A percentile compares a stretch with the other conserved stretches of the same genome.
Evolutionary conservation across 2,888 invertebrate species (phyloP).

Genomic region (Celastrina argiolus): DNA sequence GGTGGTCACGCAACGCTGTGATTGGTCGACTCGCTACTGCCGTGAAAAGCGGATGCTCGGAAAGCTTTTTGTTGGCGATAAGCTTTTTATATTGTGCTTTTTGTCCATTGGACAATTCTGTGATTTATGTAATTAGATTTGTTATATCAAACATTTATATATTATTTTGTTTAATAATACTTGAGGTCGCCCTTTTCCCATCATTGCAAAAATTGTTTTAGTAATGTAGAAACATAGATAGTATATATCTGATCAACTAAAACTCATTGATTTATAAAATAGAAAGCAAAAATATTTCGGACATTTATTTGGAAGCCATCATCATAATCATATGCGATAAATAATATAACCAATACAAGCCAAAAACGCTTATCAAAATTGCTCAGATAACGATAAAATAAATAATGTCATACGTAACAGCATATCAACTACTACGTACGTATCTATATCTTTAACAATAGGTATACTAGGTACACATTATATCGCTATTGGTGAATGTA

Average conservation of each 20-base stretch:
- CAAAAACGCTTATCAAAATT: neutral
- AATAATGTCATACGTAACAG: neutral
- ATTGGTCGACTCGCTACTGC: conserved; percentile 37
- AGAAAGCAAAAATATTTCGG: no score
- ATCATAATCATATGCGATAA: neutral
- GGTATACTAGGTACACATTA: neutral
- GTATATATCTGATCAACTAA: no score
- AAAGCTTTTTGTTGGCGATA: conserved; percentile 37
- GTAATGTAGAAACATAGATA: no score
- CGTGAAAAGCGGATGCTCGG: conserved; percentile 33
- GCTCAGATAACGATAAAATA: neutral
- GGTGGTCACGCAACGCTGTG: conserved; percentile 43
- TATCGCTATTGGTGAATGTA: neutral
- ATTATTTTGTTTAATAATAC: no score
- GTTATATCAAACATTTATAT: neutral
- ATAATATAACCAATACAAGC: neutral
- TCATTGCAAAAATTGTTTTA: no score
- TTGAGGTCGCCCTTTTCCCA: no score
- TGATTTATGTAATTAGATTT: neutral
- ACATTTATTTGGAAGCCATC: no score
- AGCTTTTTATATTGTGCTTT: conserved; percentile 34
- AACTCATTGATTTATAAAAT: no score
- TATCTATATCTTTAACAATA: no score
- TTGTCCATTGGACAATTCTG: conserved; percentile 28
- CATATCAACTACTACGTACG: no score